phyloP scores from a whole-genome alignment of 92 coral and sea anemone genomes.

The Palythoa grandiflora region DNA sequence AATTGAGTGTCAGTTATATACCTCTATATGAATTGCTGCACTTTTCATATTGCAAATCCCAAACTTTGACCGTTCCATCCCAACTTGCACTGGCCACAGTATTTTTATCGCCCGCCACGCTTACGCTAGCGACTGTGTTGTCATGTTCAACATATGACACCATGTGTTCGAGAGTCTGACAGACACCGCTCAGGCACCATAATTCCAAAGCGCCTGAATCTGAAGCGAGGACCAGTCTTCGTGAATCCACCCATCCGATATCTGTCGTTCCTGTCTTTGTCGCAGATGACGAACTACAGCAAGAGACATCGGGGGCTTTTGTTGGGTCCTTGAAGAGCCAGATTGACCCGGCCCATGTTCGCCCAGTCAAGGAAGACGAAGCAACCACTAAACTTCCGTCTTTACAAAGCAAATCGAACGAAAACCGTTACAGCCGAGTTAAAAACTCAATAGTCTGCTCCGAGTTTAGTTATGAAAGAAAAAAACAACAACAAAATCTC shows the following conservation, averaged over 20 bases:
- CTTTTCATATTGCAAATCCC: constrained; percentile 90
- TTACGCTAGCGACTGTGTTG: constrained; percentile 80
- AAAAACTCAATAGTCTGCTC: neutral
- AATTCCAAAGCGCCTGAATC: constrained; percentile 89
- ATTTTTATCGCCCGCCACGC: constrained; percentile 81
- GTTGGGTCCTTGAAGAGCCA: constrained; percentile 96
- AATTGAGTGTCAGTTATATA: neutral
- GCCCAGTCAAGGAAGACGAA: constrained; percentile 88
- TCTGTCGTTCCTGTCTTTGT: constrained; percentile 94
- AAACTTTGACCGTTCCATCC: constrained; percentile 90
- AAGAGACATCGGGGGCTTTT: constrained; percentile 90
- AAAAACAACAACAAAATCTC: neutral
- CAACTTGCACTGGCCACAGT: constrained; percentile 89
- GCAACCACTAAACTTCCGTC: constrained; percentile 92
- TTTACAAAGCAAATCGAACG: constrained; percentile 6
- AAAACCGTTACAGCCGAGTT: neutral
- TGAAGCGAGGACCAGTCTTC: constrained; percentile 82
- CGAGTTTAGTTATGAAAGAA: neutral
- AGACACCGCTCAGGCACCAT: constrained; percentile 86
- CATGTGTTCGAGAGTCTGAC: constrained; percentile 85
- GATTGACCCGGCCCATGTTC: constrained; percentile 96
- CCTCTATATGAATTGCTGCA: constrained; percentile 90
- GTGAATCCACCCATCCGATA: constrained; percentile 89
- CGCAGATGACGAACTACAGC: constrained; percentile 81
- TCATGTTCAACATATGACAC: constrained; percentile 86